These are phyloP conservation scores for Alviniconcha marisindica DNA, from an alignment of 1,140 invertebrate species.

Conservation along the genomic window DNA sequence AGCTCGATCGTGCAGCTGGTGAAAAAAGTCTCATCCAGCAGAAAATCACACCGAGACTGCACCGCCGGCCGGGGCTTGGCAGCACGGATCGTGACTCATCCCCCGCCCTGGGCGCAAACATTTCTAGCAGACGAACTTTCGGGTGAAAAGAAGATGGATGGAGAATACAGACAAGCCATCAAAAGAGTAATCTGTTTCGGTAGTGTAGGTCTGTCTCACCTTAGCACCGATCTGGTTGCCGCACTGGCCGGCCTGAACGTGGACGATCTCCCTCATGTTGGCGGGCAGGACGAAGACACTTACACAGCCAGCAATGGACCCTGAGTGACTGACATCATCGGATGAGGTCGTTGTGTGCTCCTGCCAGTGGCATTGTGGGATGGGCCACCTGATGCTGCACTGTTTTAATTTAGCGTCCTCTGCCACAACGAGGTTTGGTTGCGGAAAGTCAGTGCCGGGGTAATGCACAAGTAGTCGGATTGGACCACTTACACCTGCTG, in stretches of 20 bases:
- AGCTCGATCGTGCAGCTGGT: too few relatives aligned
- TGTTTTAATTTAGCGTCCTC: not conserved
- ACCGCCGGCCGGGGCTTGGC: too few relatives aligned
- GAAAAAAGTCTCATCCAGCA: too few relatives aligned
- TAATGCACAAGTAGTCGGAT: not conserved
- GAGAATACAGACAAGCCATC: too few relatives aligned
- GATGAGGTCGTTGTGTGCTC: not conserved
- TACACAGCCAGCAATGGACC: not conserved
- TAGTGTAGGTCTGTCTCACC: too few relatives aligned
- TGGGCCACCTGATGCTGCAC: not conserved
- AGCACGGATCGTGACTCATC: too few relatives aligned
- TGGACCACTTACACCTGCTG: not conserved
- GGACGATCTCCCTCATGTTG: slow-evolving; percentile 39
- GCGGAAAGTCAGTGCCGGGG: too few relatives aligned
- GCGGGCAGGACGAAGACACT: not conserved
- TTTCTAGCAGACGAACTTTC: too few relatives aligned
- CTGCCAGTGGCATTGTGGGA: not conserved
- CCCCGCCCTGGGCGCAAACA: too few relatives aligned
- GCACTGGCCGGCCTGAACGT: slow-evolving; percentile 39
- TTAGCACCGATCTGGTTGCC: slow-evolving; percentile 41
- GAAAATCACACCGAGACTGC: too few relatives aligned
- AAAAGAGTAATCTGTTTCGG: too few relatives aligned
- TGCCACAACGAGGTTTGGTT: not conserved
- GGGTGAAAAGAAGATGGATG: too few relatives aligned
- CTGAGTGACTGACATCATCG: not conserved